A percentile compares a stretch with the other conserved stretches of the same genome.
These are phyloP conservation scores for Pristis pectinata DNA, from an alignment of 2,797 vertebrate genomes.

Conservation along the genomic window DNA sequence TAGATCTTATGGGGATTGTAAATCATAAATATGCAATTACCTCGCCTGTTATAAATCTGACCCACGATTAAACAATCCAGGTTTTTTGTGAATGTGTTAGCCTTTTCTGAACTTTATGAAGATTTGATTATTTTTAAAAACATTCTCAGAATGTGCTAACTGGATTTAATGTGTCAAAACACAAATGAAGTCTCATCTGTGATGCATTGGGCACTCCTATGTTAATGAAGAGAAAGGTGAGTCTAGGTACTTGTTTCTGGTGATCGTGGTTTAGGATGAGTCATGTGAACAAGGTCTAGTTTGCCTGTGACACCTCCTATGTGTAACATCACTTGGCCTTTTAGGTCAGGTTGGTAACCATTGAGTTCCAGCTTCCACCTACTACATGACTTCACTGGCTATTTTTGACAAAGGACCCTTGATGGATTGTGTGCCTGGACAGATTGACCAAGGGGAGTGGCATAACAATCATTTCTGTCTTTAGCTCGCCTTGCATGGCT, in stretches of 20 bases:
- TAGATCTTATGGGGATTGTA: not conserved
- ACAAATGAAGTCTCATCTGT: no score
- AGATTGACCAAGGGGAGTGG: not conserved
- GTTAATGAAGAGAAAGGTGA: no score
- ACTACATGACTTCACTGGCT: not conserved
- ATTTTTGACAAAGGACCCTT: not conserved
- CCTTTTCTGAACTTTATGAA: no score
- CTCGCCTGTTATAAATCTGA: not conserved
- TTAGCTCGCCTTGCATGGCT: no score
- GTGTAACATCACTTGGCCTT: not conserved
- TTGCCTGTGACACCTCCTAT: not conserved
- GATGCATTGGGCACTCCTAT: no score
- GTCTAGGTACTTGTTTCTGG: no score
- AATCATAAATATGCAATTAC: constrained; percentile 7
- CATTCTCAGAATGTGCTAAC: no score
- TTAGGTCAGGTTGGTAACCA: not conserved
- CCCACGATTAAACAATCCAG: not conserved
- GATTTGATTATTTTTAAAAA: not conserved
- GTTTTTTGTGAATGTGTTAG: not conserved
- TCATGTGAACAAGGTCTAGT: not conserved
- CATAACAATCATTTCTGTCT: not conserved
- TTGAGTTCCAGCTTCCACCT: not conserved
- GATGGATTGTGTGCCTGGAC: not conserved
- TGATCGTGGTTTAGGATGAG: no score
- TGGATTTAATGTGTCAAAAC: no score